A percentile compares a stretch with the other conserved stretches of the same genome.
Conservation (phyloP, 2,797 vertebrate species). For the Merluccius polli region DNA sequence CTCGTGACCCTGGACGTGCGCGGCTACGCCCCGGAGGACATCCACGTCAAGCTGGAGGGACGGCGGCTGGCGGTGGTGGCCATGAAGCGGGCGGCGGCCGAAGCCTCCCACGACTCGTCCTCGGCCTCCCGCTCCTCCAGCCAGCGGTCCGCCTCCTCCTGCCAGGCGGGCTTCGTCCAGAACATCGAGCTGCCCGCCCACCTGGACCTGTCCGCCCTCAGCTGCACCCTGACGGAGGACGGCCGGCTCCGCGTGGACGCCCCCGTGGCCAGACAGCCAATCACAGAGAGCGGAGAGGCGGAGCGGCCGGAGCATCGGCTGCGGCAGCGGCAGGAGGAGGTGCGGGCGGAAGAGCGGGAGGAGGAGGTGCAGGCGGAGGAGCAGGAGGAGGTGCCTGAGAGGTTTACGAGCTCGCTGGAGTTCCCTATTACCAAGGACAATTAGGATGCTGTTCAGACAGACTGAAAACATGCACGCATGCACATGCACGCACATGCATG, state of each 20-base stretch:
- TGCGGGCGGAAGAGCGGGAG: background rate
- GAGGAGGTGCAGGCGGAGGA: background rate
- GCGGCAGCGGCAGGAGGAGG: conserved; percentile 10
- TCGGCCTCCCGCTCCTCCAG: conserved; percentile 38
- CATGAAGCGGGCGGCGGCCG: conserved; percentile 49
- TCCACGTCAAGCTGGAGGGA: conserved; percentile 69
- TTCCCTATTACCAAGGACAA: conserved; percentile 59
- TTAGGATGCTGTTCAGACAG: conserved; percentile 25
- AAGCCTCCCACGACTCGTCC: conserved; percentile 50
- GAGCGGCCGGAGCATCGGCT: background rate
- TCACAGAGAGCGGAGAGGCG: conserved; percentile 13
- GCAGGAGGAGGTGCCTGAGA: conserved; percentile 45
- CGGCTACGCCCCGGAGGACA: conserved; percentile 66
- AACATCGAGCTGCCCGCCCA: conserved; percentile 63
- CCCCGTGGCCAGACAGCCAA: conserved; percentile 40
- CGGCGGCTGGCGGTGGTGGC: conserved; percentile 63
- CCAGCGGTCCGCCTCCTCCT: conserved; percentile 29
- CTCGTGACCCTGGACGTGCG: conserved; percentile 64
- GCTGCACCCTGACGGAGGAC: conserved; percentile 67
- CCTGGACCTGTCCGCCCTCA: conserved; percentile 61
- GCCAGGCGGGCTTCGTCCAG: conserved; percentile 55
- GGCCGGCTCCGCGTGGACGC: conserved; percentile 67
- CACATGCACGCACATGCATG: background rate
- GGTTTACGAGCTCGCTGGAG: conserved; percentile 66
- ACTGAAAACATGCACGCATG: conserved; percentile 28